These are phyloP conservation scores for Drosophila falleni DNA, from an alignment of 2,888 invertebrate species.

Conservation along the genomic window DNA sequence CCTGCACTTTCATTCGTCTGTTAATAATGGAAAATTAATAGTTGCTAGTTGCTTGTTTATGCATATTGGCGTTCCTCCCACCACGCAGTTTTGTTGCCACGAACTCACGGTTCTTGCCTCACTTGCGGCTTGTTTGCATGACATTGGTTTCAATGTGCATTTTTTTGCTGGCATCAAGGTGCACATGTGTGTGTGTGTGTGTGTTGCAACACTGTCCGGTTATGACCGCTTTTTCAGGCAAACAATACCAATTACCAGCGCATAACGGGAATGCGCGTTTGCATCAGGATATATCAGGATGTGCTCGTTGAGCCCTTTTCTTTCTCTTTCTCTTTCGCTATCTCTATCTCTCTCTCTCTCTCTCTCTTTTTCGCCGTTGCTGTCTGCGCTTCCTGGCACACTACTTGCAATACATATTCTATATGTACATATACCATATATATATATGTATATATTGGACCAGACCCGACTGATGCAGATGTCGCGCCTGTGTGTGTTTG, in stretches of 20 bases:
- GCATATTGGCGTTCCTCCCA: slow-evolving; percentile 9
- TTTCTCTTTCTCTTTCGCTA: slow-evolving; percentile 11
- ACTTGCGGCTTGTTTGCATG: slow-evolving; percentile 45
- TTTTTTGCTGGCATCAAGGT: slow-evolving; percentile 50
- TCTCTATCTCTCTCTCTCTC: background rate
- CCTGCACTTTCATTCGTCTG: slow-evolving; percentile 9
- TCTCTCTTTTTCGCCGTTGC: background rate
- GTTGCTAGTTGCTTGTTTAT: slow-evolving; percentile 65
- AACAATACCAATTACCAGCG: slow-evolving; percentile 78
- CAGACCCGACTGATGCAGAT: slow-evolving; percentile 60
- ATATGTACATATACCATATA: slow-evolving; percentile 9
- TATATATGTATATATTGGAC: slow-evolving; percentile 19
- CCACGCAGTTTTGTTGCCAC: background rate
- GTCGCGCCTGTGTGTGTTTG: slow-evolving; percentile 64
- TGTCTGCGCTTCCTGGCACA: slow-evolving; percentile 48
- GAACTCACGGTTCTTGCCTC: slow-evolving; percentile 19
- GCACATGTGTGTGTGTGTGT: slow-evolving; percentile 25
- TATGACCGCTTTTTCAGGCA: slow-evolving; percentile 64
- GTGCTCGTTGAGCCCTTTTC: slow-evolving; percentile 31
- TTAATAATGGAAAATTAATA: slow-evolving; percentile 70
- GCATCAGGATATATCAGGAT: slow-evolving; percentile 61
- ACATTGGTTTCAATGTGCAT: slow-evolving; percentile 49
- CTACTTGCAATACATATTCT: slow-evolving; percentile 39
- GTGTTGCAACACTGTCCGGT: slow-evolving; percentile 32
- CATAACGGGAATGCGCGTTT: slow-evolving; percentile 55